Percentiles rank a stretch among this genome's conserved stretches.
Evolutionary conservation across 2,888 invertebrate genomes (phyloP).

Genomic region (Hydroisotoma schaefferi): DNA sequence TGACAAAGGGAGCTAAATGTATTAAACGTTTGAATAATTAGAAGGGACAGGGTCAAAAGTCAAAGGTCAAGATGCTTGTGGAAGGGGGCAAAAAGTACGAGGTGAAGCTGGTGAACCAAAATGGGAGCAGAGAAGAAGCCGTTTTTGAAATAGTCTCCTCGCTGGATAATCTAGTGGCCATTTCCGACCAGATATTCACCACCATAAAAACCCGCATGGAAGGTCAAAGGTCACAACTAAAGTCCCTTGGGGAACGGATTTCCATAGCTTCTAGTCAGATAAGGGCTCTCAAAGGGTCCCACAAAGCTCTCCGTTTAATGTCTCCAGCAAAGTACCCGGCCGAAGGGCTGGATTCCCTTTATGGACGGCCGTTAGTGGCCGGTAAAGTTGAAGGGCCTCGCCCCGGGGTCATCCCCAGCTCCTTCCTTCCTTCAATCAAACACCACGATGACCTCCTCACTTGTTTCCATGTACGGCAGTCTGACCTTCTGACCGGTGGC

Average conservation of each 20-base stretch:
- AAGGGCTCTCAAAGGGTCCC: slow-evolving; percentile 29
- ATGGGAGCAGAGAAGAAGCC: slow-evolving; percentile 43
- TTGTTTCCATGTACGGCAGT: slow-evolving; percentile 41
- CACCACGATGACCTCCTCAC: slow-evolving; percentile 43
- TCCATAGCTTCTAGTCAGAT: slow-evolving; percentile 35
- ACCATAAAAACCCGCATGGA: slow-evolving; percentile 33
- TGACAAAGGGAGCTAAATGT: too few species aligned
- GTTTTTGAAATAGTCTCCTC: slow-evolving; percentile 44
- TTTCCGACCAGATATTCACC: slow-evolving; percentile 44
- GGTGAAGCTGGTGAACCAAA: slow-evolving; percentile 41
- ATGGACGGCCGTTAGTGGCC: too few species aligned
- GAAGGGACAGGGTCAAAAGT: background rate
- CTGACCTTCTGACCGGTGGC: slow-evolving; percentile 25
- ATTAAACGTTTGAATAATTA: too few species aligned
- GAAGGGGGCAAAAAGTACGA: slow-evolving; percentile 40
- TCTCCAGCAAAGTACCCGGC: slow-evolving; percentile 47
- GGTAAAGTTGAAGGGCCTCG: slow-evolving; percentile 15
- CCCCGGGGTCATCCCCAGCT: background rate
- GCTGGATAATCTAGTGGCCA: slow-evolving; percentile 40
- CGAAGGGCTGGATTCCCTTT: too few species aligned
- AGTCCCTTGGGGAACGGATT: slow-evolving; percentile 21
- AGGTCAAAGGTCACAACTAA: slow-evolving; percentile 31
- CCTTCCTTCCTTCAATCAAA: slow-evolving; percentile 31
- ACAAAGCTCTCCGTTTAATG: slow-evolving; percentile 41
- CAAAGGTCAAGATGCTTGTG: slow-evolving; percentile 30